Base-by-base conservation (phyloP, 2,797 vertebrate species). In the Sparus aurata region DNA sequence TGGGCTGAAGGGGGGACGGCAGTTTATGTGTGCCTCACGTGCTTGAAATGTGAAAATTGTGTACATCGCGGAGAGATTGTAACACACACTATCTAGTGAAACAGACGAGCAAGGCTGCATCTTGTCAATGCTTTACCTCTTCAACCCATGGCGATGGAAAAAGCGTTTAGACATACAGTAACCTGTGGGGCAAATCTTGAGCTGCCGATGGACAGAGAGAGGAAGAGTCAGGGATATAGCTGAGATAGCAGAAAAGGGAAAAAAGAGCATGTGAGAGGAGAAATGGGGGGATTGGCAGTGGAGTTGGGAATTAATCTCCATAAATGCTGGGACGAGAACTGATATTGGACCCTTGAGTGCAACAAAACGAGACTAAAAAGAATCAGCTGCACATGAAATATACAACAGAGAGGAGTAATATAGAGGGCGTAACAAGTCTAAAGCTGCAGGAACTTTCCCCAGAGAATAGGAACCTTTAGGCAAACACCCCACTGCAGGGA, bases 31-130 rank as follows among this genome's bases (percentile, higher is more conserved):
- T 66, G 23, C 49, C n/a, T 82, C 34, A 18, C 45, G 18, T 53
- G 43, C 41, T 67, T 80, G 54, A 66, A 71, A 78, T 71, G 23
- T 63, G 63, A 69, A 59, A 22, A 59, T 81, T 66, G 18, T 41
- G 10, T 17, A 57, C 27, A 23, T 16, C 12, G 43, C 53, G 60
- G 53, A 55, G 23, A 27, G 38, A 74, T 12, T 41, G 34, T 64
- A 59, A 60, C 34, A 65, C 58, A 64, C 41, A 58, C 45, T 65
- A 74, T 43, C 23, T n/a, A 7, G 45, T 17, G 60, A 67, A 76
- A 67, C 54, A 43, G 69, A 77, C 25, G 58, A 75, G 34, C 23
- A 18, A 9, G 12, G 34, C 34, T 47, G 47, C 57, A 25, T 50
- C 12, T 41, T 5, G 15, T 54, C 57, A 49, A 22, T 30, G 18